Percentiles rank a stretch among this genome's conserved stretches.
Evolutionary conservation across 1,140 invertebrate species (phyloP).

Genomic region (Solen grandis): DNA sequence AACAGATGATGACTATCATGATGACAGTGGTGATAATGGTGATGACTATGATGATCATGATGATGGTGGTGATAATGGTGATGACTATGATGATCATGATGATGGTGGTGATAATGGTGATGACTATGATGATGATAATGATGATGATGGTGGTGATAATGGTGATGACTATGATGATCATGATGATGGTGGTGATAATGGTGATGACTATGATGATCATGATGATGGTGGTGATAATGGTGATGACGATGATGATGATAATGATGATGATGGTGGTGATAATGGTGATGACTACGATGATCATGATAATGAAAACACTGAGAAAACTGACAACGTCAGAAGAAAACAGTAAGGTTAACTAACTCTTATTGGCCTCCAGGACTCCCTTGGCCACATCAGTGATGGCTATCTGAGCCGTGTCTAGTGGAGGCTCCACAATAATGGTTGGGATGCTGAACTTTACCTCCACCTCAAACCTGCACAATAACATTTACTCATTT

Average conservation of each 20-base stretch:
- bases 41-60: background rate
- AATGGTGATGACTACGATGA: constrained; percentile 1
- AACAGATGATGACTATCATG: background rate
- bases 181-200: background rate
- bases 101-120: background rate
- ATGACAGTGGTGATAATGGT: background rate
- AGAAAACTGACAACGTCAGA: constrained; percentile 36
- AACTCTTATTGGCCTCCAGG: constrained; percentile 75
- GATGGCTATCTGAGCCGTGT: constrained; percentile 75
- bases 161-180: background rate
- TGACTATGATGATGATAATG: background rate
- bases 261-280: constrained; percentile 35
- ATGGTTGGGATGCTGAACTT: constrained; percentile 80
- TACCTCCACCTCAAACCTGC: constrained; percentile 78
- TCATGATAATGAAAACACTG: constrained; percentile 7
- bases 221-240: background rate
- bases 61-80: background rate
- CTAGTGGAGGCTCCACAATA: constrained; percentile 76
- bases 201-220: background rate
- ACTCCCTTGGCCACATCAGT: constrained; percentile 73
- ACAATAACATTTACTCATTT: no score
- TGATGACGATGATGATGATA: constrained; percentile 32
- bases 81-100: background rate
- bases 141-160: background rate
- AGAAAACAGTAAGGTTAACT: no score